Base-by-base conservation (phyloP, 2,888 invertebrate species). In the Sclerodermus sp. region DNA sequence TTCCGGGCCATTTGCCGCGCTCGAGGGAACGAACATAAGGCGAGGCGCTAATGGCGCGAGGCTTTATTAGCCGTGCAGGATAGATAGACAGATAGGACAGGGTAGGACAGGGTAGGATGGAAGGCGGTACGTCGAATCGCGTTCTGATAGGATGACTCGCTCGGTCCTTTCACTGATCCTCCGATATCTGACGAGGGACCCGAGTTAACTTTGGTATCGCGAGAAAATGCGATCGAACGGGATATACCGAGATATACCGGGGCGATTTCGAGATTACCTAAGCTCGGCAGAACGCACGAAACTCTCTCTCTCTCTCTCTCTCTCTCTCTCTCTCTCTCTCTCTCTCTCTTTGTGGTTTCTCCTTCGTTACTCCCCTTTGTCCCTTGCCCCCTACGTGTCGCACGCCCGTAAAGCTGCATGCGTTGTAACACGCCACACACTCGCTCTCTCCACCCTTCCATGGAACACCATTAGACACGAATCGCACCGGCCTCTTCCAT, bases 1-100 rank as follows among this genome's bases (percentile, higher is more conserved):
- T 65, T 65, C 62, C 57, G 46, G 47, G 38, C 59, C 65, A 65
- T 65, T 65, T 65, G 45, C 49, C n/a, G 23, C 8, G 3, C 23
- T 23, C 8, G 23, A 8, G 23, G 23, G 23, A 34, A 10, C 6
- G 34, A 12, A 14, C 34, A 10, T 10, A 10, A 34, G 34, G 34
- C 34, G 23, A 10, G 12, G 4, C 34, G 34, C 14, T 34, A 34
- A 34, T 34, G 34, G 34, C 34, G 34, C n/a, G 34, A 34, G 34
- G 14, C 23, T 23, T 23, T 23, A 23, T 23, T 23, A 23, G 23
- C n/a, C 4, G 34, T 12, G 10, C 12, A 10, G 14, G 34, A 12
- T 12, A 34, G 34, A 34, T 13, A 34, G 31, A 31, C 31, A 31
- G 31, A 12, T 6, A 31, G 31, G 31, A 12, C 31, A 31, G 12